phyloP scores from a whole-genome alignment of 2,888 invertebrate genomes.

The Pteria penguin region DNA sequence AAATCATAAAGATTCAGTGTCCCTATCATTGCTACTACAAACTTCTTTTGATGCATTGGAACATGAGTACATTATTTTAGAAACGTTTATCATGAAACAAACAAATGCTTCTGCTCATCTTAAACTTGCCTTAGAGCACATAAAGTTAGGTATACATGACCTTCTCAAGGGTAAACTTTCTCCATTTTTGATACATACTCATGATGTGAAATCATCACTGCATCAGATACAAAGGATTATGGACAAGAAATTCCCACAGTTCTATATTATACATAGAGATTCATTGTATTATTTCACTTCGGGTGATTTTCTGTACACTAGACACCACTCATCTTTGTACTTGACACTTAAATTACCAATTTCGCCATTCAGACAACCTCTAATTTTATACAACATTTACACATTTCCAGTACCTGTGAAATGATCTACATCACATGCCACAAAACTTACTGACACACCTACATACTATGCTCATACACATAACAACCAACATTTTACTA shows the following conservation, averaged over 20 bases:
- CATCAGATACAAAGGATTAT: not conserved
- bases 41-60: not conserved
- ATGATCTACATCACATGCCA: too few relatives aligned
- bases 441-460: too few relatives aligned
- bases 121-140: not conserved
- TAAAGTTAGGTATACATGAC: slow-evolving; percentile 6
- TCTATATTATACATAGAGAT: slow-evolving; percentile 7
- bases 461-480: too few relatives aligned
- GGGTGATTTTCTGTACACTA: not conserved
- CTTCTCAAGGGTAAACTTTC: not conserved
- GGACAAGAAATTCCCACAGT: not conserved
- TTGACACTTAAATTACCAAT: slow-evolving; percentile 15
- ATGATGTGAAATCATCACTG: not conserved
- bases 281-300: slow-evolving; percentile 7
- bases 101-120: not conserved
- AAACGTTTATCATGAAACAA: not conserved
- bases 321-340: slow-evolving; percentile 11
- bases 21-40: not conserved
- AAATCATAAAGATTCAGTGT: not conserved
- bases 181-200: not conserved
- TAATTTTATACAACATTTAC: too few relatives aligned
- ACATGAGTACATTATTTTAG: not conserved
- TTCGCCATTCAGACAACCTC: slow-evolving; percentile 27
- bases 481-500: too few relatives aligned
- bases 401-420: too few relatives aligned